Evolutionary conservation across 2,113 vertebrate genomes (phyloP).

Genomic region (Cyanocitta stelleri): DNA sequence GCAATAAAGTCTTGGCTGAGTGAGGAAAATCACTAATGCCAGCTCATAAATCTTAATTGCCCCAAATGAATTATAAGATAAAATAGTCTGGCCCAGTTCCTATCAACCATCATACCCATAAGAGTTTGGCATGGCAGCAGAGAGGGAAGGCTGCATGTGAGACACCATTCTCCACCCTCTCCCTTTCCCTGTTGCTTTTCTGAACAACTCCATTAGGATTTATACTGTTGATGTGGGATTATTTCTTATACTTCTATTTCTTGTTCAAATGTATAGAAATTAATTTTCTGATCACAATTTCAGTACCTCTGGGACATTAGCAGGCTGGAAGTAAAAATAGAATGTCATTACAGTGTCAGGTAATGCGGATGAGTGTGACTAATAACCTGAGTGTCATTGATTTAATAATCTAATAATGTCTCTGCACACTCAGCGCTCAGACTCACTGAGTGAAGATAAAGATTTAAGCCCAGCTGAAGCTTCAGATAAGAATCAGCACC

Average conservation of each 20-base stretch:
- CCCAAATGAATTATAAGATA: not conserved
- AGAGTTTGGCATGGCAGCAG: not conserved
- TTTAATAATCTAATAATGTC: slow-evolving; percentile 70
- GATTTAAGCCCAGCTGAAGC: slow-evolving; percentile 42
- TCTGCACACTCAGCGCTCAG: slow-evolving; percentile 61
- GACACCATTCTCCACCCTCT: not conserved
- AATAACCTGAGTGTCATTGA: slow-evolving; percentile 72
- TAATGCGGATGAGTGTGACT: slow-evolving; percentile 70
- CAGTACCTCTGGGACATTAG: slow-evolving; percentile 66
- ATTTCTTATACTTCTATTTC: slow-evolving; percentile 44
- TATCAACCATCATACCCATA: not conserved
- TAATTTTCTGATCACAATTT: slow-evolving; percentile 75
- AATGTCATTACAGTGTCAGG: slow-evolving; percentile 70
- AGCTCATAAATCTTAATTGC: not conserved
- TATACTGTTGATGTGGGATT: not conserved
- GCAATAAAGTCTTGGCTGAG: not conserved
- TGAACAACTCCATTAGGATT: slow-evolving; percentile 48
- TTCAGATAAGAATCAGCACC: slow-evolving; percentile 55
- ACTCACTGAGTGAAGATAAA: slow-evolving; percentile 42
- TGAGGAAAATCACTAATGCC: not conserved
- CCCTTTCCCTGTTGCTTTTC: not conserved
- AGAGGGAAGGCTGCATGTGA: not conserved
- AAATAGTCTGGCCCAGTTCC: slow-evolving; percentile 20
- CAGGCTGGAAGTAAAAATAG: slow-evolving; percentile 71
- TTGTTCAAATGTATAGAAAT: slow-evolving; percentile 68